phyloP scores from a whole-genome alignment of 2,113 vertebrate species.

The Cromileptes altivelis region DNA sequence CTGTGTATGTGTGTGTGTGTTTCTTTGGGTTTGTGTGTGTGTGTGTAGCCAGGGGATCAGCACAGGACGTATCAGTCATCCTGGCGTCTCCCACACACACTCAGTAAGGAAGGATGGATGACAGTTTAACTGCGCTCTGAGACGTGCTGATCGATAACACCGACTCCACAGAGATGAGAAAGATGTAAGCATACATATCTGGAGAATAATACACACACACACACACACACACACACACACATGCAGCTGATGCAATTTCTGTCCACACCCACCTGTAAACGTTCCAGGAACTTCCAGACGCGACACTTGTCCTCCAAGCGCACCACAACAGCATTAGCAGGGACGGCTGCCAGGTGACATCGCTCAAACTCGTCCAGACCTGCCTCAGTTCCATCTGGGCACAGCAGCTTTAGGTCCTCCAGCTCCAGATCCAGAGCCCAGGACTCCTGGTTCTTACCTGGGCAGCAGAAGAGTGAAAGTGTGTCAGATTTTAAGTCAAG shows the following conservation, averaged over 20 bases:
- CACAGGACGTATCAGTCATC: constrained; percentile 57
- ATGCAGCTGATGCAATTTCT: neutral
- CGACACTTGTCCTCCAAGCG: constrained; percentile 85
- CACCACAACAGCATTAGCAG: constrained; percentile 85
- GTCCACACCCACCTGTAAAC: constrained; percentile 80
- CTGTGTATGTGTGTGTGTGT: constrained; percentile 26
- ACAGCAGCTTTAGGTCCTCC: constrained; percentile 87
- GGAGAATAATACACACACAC: neutral
- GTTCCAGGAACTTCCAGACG: constrained; percentile 87
- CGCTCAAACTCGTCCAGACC: constrained; percentile 70
- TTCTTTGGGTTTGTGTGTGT: constrained; percentile 36
- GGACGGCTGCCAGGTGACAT: constrained; percentile 86
- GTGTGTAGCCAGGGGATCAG: constrained; percentile 27
- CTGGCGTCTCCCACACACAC: constrained; percentile 53
- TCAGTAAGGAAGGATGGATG: constrained; percentile 51
- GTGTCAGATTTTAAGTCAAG: neutral
- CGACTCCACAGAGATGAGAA: constrained; percentile 42
- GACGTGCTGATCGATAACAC: constrained; percentile 45
- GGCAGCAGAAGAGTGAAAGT: neutral
- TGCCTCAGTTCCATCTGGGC: constrained; percentile 82
- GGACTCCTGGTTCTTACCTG: constrained; percentile 87
- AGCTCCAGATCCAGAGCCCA: constrained; percentile 87
- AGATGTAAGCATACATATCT: neutral
- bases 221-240: constrained; percentile 26
- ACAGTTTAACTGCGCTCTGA: constrained; percentile 40